Evolutionary conservation across 1,140 invertebrate species (phyloP).

Genomic region (Drosophila simulans): DNA sequence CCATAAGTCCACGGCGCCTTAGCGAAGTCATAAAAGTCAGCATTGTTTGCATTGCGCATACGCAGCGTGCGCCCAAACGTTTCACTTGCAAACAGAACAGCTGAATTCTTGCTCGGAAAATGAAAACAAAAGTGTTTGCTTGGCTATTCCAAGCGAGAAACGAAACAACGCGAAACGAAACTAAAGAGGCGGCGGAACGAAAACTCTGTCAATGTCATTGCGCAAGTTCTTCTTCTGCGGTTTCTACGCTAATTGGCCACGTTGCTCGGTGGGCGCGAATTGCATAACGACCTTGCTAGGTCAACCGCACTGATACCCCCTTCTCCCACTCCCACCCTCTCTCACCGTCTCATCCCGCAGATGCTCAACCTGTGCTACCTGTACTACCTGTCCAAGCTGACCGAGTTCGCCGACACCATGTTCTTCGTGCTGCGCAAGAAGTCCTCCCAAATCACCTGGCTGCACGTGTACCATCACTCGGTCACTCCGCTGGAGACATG

Average conservation of each 20-base stretch:
- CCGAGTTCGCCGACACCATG: slow-evolving; percentile 97
- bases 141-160: slow-evolving; percentile 7
- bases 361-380: slow-evolving; percentile 98
- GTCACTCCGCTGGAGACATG: slow-evolving; percentile 97
- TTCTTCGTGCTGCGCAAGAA: slow-evolving; percentile 97
- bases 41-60: slow-evolving; percentile 66
- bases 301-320: slow-evolving; percentile 7
- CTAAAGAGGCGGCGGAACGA: slow-evolving; percentile 33
- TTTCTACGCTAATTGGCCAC: slow-evolving; percentile 47
- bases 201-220: slow-evolving; percentile 57
- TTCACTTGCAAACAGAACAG: slow-evolving; percentile 13
- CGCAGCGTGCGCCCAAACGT: slow-evolving; percentile 39
- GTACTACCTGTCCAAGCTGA: slow-evolving; percentile 98
- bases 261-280: slow-evolving; percentile 26
- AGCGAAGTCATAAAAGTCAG: slow-evolving; percentile 27
- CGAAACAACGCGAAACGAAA: slow-evolving; percentile 34
- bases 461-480: slow-evolving; percentile 98
- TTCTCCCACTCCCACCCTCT: background rate
- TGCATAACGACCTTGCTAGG: slow-evolving; percentile 50
- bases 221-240: slow-evolving; percentile 31
- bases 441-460: slow-evolving; percentile 94
- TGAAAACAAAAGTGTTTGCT: slow-evolving; percentile 26
- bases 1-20: slow-evolving; percentile 37
- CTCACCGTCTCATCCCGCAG: slow-evolving; percentile 85
- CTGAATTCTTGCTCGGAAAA: slow-evolving; percentile 41